phyloP scores from a whole-genome alignment of 2,113 vertebrate species.

The Hystrix brachyura region DNA sequence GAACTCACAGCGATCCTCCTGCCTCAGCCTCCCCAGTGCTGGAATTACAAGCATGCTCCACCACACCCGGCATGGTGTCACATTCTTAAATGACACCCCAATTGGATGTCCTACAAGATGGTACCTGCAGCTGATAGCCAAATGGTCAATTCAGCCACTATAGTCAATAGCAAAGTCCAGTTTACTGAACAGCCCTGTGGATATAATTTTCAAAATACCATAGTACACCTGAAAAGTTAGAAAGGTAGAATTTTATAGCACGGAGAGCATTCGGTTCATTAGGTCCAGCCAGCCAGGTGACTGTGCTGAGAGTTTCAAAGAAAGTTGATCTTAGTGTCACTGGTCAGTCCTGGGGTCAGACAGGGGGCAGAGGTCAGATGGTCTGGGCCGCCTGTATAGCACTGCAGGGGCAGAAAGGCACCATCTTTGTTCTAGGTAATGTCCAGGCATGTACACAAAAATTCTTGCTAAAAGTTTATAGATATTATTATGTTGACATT shows the following conservation, averaged over 20 bases:
- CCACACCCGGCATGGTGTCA: not conserved
- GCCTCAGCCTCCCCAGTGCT: no score
- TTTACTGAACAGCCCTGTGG: not conserved
- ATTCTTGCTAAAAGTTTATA: not conserved
- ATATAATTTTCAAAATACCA: not conserved
- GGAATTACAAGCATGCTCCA: no score
- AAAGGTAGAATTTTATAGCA: not conserved
- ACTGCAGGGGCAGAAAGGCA: not conserved
- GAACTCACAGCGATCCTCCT: no score
- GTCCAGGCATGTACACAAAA: not conserved
- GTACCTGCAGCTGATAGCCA: no score
- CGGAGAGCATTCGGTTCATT: not conserved
- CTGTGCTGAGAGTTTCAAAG: not conserved
- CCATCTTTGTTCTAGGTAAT: not conserved
- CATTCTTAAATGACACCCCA: not conserved
- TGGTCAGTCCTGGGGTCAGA: not conserved
- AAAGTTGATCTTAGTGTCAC: not conserved
- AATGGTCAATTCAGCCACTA: accelerated
- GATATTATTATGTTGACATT: not conserved
- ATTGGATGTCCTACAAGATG: not conserved
- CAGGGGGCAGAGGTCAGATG: accelerated
- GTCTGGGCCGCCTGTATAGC: not conserved
- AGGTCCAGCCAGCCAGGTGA: not conserved
- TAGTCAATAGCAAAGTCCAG: not conserved
- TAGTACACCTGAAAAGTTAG: not conserved